These are phyloP conservation scores for Lepus timidus DNA, from an alignment of 2,113 vertebrate species.

Conservation along the genomic window DNA sequence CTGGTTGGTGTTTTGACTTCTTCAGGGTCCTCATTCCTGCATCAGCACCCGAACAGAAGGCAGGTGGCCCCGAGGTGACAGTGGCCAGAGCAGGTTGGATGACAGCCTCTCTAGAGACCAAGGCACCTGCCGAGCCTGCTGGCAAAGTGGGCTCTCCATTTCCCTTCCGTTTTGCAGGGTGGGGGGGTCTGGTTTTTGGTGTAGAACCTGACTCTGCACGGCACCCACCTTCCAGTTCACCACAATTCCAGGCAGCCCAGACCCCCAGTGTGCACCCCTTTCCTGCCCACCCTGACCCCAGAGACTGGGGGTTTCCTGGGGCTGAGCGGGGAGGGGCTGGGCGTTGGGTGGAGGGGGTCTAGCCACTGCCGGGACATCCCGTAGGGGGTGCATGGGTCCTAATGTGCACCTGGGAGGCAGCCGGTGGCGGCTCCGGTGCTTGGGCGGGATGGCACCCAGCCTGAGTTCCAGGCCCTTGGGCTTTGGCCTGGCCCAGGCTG, in stretches of 20 bases:
- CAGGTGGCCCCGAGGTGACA: neutral
- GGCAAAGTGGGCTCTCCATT: neutral
- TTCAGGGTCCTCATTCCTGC: neutral
- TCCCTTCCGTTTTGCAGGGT: neutral
- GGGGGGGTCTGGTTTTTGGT: neutral
- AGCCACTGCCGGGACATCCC: neutral
- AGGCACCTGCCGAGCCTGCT: too few relatives aligned
- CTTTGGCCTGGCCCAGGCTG: too few relatives aligned
- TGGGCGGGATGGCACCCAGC: too few relatives aligned
- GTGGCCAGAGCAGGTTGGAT: neutral
- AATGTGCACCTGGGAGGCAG: too few relatives aligned
- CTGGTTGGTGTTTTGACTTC: neutral
- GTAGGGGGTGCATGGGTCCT: too few relatives aligned
- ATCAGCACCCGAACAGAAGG: too few relatives aligned
- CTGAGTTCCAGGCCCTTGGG: too few relatives aligned
- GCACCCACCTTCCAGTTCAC: neutral
- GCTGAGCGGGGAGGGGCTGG: neutral
- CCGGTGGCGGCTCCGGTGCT: too few relatives aligned
- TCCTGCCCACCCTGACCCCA: neutral
- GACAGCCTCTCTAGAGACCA: neutral
- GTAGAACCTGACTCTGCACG: neutral
- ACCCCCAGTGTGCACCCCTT: neutral
- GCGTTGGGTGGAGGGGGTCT: neutral
- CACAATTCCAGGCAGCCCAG: neutral
- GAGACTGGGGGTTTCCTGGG: neutral